Percentiles rank a stretch among this genome's conserved stretches.
Conservation (phyloP, 1,140 invertebrate species). For the Drosophila nigrodunni region DNA sequence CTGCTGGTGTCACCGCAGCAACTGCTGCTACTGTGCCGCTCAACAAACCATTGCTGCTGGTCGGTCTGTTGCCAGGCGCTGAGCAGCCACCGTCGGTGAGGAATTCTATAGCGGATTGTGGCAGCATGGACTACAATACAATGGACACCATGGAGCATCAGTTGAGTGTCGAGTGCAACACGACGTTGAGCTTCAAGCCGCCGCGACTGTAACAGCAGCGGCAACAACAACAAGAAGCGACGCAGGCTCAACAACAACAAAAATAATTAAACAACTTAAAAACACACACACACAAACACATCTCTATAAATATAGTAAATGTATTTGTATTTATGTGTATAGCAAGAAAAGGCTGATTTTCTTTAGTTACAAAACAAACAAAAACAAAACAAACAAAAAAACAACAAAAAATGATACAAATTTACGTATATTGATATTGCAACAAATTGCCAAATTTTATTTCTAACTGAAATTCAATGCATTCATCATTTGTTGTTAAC, state of each 20-base stretch:
- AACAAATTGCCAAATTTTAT: slow-evolving; percentile 82
- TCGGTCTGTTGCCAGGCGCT: slow-evolving; percentile 66
- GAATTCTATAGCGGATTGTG: slow-evolving; percentile 78
- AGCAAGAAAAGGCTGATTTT: slow-evolving; percentile 82
- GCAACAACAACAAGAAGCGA: slow-evolving; percentile 54
- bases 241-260: slow-evolving; percentile 31
- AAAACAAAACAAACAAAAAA: too few relatives aligned
- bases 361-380: slow-evolving; percentile 56
- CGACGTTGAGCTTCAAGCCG: slow-evolving; percentile 69
- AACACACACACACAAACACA: slow-evolving; percentile 25
- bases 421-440: slow-evolving; percentile 60
- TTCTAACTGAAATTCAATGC: slow-evolving; percentile 39
- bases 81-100: slow-evolving; percentile 73
- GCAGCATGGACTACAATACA: slow-evolving; percentile 43
- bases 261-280: slow-evolving; percentile 14
- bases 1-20: slow-evolving; percentile 18
- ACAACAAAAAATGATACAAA: slow-evolving; percentile 39
- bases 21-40: slow-evolving; percentile 33
- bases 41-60: slow-evolving; percentile 68
- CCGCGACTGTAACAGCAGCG: slow-evolving; percentile 74
- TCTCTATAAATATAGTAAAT: slow-evolving; percentile 32
- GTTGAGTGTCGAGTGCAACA: slow-evolving; percentile 63
- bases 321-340: slow-evolving; percentile 74
- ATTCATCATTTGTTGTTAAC: slow-evolving; percentile 34
- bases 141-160: slow-evolving; percentile 64